Conservation (phyloP, 2,113 vertebrate species). For the Emydocephalus ijimae region DNA sequence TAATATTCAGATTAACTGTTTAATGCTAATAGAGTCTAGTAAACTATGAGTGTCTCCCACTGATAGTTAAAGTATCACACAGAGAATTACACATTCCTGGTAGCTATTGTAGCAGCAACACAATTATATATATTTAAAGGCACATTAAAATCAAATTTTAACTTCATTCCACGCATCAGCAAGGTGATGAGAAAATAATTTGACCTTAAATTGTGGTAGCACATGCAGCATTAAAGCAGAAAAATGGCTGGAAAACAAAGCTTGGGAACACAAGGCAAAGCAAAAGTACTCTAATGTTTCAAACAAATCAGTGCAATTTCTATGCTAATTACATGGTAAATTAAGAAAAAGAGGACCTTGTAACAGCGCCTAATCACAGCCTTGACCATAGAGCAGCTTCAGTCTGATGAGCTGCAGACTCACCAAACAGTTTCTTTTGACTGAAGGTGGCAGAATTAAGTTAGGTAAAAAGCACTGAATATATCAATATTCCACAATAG, state of each 20-base stretch:
- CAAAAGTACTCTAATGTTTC: neutral
- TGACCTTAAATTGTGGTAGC: slow-evolving; percentile 31
- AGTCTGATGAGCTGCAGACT: slow-evolving; percentile 65
- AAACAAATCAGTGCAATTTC: neutral
- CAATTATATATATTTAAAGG: slow-evolving; percentile 29
- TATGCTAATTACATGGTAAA: neutral
- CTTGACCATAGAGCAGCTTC: slow-evolving; percentile 61
- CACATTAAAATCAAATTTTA: slow-evolving; percentile 40
- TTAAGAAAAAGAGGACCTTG: slow-evolving; percentile 10
- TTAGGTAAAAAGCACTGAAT: slow-evolving; percentile 57
- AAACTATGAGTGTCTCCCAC: neutral
- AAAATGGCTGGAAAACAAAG: neutral
- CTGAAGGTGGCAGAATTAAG: slow-evolving; percentile 72
- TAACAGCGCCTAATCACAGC: slow-evolving; percentile 63
- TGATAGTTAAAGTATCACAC: neutral
- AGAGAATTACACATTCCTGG: neutral
- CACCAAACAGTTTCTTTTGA: slow-evolving; percentile 71
- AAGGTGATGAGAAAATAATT: slow-evolving; percentile 32
- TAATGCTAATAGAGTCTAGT: neutral
- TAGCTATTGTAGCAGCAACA: neutral
- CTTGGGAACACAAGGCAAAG: neutral
- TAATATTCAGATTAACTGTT: neutral
- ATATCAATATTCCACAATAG: slow-evolving; percentile 32
- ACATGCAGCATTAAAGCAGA: slow-evolving; percentile 19
- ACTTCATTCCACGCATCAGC: slow-evolving; percentile 28